phyloP scores from a whole-genome alignment of 1,140 invertebrate genomes.

The Ips typographus region DNA sequence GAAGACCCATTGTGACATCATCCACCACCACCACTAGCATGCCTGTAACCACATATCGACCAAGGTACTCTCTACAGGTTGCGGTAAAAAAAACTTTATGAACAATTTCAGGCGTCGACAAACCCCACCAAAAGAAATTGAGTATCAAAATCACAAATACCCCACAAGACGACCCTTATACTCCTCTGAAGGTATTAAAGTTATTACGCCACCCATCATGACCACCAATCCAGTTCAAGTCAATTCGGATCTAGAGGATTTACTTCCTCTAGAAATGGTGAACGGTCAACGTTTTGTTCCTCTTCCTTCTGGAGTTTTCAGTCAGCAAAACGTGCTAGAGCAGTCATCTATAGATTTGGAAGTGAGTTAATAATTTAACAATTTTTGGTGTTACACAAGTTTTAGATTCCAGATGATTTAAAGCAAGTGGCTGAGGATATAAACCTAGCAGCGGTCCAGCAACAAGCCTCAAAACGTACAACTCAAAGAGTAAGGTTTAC shows the following conservation, averaged over 20 bases:
- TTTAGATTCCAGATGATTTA: slow-evolving; percentile 31
- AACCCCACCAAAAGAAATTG: slow-evolving; percentile 20
- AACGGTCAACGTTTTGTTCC: slow-evolving; percentile 14
- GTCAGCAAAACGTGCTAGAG: not conserved
- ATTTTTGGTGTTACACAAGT: not conserved
- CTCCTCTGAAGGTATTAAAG: slow-evolving; percentile 29
- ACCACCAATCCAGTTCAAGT: slow-evolving; percentile 12
- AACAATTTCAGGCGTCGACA: slow-evolving; percentile 4
- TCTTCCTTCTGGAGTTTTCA: not conserved
- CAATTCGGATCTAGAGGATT: slow-evolving; percentile 32
- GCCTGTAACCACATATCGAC: slow-evolving; percentile 30
- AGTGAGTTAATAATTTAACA: not conserved
- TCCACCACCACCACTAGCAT: slow-evolving; percentile 13
- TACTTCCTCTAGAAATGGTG: slow-evolving; percentile 24
- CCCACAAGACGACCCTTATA: slow-evolving; percentile 32
- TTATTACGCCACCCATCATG: slow-evolving; percentile 11
- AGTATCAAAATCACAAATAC: slow-evolving; percentile 42
- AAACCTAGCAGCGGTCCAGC: slow-evolving; percentile 12
- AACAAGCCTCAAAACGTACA: not conserved
- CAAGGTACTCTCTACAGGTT: slow-evolving; percentile 11
- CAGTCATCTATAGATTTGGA: slow-evolving; percentile 23
- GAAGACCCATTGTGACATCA: slow-evolving; percentile 4
- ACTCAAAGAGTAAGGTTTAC: not conserved
- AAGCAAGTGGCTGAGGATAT: slow-evolving; percentile 28
- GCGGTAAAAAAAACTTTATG: not conserved